A percentile compares a stretch with the other conserved stretches of the same genome.
phyloP scores from a whole-genome alignment of 1,140 invertebrate genomes.

The Zelostemma sp. region DNA sequence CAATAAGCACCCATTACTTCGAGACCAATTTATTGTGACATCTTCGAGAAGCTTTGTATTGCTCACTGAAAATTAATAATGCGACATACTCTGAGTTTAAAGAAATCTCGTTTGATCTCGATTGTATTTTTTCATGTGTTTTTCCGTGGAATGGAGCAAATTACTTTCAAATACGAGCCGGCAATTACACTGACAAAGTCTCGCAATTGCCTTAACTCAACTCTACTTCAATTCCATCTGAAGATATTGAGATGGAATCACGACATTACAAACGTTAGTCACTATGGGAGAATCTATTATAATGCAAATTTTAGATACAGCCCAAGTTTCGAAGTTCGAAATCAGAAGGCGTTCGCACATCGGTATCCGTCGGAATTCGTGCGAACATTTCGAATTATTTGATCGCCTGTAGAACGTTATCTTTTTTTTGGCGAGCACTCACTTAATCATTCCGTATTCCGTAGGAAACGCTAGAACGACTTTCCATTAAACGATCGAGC shows the following conservation, averaged over 20 bases:
- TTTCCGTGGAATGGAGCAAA: too few relatives aligned
- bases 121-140: too few relatives aligned
- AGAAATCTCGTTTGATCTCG: too few relatives aligned
- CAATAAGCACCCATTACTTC: too few relatives aligned
- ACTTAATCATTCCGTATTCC: conserved; percentile 49
- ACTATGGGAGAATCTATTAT: not conserved
- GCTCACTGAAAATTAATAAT: too few relatives aligned
- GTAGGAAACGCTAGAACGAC: conserved; percentile 36
- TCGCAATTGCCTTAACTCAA: too few relatives aligned
- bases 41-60: too few relatives aligned
- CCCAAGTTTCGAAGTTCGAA: not conserved
- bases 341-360: not conserved
- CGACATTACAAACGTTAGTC: not conserved
- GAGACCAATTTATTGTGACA: too few relatives aligned
- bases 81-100: too few relatives aligned
- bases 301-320: conserved; percentile 1
- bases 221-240: not conserved
- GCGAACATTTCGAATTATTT: conserved; percentile 34
- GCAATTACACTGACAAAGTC: too few relatives aligned
- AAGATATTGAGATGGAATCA: not conserved
- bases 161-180: too few relatives aligned
- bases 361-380: not conserved
- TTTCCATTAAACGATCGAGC: conserved; percentile 45
- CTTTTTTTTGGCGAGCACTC: conserved; percentile 37
- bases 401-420: conserved; percentile 36